Conservation (phyloP, 2,113 vertebrate genomes). For the Pavo muticus region DNA sequence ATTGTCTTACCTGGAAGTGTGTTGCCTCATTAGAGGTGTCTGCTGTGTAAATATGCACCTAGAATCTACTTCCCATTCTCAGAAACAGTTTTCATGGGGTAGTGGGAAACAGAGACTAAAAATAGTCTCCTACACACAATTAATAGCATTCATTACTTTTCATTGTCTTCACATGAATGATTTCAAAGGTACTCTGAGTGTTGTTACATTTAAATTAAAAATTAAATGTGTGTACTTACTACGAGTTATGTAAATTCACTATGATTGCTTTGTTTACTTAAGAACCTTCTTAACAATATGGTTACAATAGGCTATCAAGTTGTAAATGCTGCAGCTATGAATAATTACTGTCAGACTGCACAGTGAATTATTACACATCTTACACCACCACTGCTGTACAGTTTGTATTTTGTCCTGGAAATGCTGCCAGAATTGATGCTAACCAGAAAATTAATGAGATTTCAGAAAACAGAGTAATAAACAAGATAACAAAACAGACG, state of each 20-base stretch:
- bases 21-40: neutral
- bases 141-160: constrained; percentile 43
- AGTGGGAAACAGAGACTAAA: neutral
- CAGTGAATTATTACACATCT: neutral
- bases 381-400: neutral
- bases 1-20: neutral
- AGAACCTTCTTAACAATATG: constrained; percentile 4
- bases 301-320: constrained; percentile 28
- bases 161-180: constrained; percentile 4
- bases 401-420: constrained; percentile 4
- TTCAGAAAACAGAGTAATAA: neutral
- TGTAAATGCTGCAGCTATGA: constrained; percentile 16
- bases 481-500: neutral
- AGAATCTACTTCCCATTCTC: neutral
- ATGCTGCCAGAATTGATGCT: neutral
- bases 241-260: constrained; percentile 1
- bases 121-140: constrained; percentile 4
- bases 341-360: constrained; percentile 13
- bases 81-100: neutral
- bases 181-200: neutral
- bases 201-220: constrained; percentile 52
- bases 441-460: neutral
- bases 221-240: neutral
- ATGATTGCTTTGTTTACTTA: constrained; percentile 7
- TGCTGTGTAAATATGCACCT: neutral